These are phyloP conservation scores for Rhynchomys soricoides DNA, from an alignment of 2,113 vertebrate species.

Conservation along the genomic window DNA sequence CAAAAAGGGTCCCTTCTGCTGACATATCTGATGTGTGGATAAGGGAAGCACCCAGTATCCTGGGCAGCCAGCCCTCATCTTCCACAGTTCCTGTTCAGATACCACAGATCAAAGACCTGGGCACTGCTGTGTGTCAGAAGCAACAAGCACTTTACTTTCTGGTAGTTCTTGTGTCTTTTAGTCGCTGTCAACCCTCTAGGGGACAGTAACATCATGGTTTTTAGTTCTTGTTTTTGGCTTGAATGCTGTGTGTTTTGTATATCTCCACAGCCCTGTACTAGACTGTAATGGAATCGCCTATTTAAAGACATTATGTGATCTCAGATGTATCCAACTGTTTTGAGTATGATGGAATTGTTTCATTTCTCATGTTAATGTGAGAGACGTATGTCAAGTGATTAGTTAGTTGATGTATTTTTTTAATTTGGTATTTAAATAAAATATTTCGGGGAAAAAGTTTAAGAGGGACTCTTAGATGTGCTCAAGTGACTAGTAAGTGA, in stretches of 20 bases:
- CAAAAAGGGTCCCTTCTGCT: constrained; percentile 76
- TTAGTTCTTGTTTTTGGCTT: constrained; percentile 59
- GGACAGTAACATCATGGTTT: constrained; percentile 71
- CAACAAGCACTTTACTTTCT: constrained; percentile 88
- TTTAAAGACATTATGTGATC: constrained; percentile 84
- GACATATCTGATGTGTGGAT: background rate
- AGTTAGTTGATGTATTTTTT: constrained; percentile 86
- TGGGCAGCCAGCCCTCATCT: constrained; percentile 46
- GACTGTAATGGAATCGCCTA: constrained; percentile 80
- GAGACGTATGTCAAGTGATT: constrained; percentile 86
- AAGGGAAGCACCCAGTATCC: background rate
- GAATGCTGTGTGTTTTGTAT: constrained; percentile 61
- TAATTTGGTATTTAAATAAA: constrained; percentile 93
- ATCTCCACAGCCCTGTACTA: constrained; percentile 76
- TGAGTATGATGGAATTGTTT: constrained; percentile 85
- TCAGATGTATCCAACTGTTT: constrained; percentile 80
- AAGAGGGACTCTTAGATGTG: background rate
- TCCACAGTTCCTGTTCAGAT: background rate
- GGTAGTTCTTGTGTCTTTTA: constrained; percentile 68
- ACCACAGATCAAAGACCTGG: constrained; percentile 84
- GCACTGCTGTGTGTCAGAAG: constrained; percentile 78
- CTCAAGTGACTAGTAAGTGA: background rate
- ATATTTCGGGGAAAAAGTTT: constrained; percentile 69
- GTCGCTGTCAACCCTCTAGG: constrained; percentile 81
- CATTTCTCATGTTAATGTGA: constrained; percentile 87